Evolutionary conservation across 2,888 invertebrate genomes (phyloP).

Genomic region (Cotesia congregata): DNA sequence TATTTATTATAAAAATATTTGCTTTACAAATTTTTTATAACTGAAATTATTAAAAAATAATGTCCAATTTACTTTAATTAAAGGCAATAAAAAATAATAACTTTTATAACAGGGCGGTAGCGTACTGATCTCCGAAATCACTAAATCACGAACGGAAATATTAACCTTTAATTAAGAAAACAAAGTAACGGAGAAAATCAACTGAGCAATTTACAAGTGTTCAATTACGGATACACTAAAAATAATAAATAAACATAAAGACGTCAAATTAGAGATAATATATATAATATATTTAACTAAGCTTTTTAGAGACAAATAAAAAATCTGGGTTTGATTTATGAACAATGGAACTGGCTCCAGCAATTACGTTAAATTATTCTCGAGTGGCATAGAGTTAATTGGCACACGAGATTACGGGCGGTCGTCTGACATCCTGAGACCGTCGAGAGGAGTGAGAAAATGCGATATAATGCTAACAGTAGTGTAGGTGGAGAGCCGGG

Average conservation of each 20-base stretch:
- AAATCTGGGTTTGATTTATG: background rate
- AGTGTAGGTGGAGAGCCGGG: background rate
- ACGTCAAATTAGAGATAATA: background rate
- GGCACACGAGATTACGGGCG: conserved; percentile 21
- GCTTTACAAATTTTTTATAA: too few species aligned
- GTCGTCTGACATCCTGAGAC: conserved; percentile 12
- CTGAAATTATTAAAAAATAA: too few species aligned
- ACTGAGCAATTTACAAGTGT: background rate
- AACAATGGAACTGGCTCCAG: background rate
- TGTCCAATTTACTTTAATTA: too few species aligned
- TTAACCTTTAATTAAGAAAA: too few species aligned
- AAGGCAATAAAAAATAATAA: too few species aligned
- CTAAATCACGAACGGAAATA: too few species aligned
- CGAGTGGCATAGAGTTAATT: conserved; percentile 26
- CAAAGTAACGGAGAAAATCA: too few species aligned
- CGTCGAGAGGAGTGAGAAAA: background rate
- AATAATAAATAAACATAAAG: background rate
- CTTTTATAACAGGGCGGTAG: too few species aligned
- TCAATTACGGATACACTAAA: background rate
- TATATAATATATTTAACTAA: background rate
- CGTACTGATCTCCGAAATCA: too few species aligned
- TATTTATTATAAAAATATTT: too few species aligned
- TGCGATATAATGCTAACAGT: background rate
- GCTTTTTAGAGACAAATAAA: background rate
- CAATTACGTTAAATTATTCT: conserved; percentile 20